Conservation (phyloP, 2,888 invertebrate species). For the Machimus rusticus region DNA sequence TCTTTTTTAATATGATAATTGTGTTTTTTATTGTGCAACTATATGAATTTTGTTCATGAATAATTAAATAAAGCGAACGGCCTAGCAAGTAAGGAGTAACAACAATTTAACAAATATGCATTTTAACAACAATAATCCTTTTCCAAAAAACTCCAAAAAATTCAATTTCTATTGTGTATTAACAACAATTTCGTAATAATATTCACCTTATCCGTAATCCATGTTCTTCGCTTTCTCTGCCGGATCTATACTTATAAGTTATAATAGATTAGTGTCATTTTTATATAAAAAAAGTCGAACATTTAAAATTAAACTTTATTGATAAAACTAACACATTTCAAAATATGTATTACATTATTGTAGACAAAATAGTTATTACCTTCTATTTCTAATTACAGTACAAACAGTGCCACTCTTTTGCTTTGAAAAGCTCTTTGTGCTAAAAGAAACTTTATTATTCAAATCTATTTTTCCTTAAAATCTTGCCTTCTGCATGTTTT, state of each 20-base stretch:
- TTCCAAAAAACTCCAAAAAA: neutral
- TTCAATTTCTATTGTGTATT: neutral
- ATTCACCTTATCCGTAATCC: neutral
- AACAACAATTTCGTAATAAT: neutral
- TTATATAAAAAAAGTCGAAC: neutral
- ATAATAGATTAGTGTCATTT: no score
- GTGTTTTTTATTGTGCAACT: neutral
- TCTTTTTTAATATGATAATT: neutral
- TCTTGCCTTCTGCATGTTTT: slow-evolving; percentile 59
- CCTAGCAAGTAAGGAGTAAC: neutral
- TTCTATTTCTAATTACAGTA: neutral
- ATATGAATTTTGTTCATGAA: neutral
- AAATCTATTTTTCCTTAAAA: slow-evolving; percentile 51
- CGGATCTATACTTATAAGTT: no score
- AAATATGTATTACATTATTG: no score
- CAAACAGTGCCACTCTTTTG: neutral
- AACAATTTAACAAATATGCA: neutral
- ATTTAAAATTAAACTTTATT: neutral
- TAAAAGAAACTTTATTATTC: neutral
- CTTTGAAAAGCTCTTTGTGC: neutral
- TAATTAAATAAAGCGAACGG: neutral
- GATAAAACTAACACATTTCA: neutral
- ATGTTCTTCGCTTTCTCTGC: neutral
- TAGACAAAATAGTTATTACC: neutral
- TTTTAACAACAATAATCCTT: neutral